Percentiles rank a stretch among this genome's conserved stretches.
Evolutionary conservation across 1,140 invertebrate species (phyloP).

Genomic region (Harlomillsia oculata): DNA sequence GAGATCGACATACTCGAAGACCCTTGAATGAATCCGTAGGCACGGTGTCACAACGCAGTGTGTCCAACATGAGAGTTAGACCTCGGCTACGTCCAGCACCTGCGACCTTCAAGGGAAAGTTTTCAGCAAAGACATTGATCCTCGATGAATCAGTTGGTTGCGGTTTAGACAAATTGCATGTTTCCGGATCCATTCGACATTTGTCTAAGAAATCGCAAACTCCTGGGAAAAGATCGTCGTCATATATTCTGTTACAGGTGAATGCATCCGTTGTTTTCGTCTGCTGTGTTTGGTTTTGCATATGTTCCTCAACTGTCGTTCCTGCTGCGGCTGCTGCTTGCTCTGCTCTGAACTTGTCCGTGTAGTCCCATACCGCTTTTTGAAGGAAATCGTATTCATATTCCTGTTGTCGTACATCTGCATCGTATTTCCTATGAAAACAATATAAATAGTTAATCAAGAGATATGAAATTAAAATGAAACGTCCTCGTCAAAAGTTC

Average conservation of each 20-base stretch:
- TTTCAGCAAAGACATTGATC: conserved; percentile 1
- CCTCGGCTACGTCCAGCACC: conserved; percentile 34
- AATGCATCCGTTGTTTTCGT: conserved; percentile 13
- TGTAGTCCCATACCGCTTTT: conserved; percentile 34
- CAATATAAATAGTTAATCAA: too few relatives aligned
- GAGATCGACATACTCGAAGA: conserved; percentile 15
- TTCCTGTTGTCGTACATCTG: conserved; percentile 28
- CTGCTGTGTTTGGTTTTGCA: not conserved
- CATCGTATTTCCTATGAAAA: conserved; percentile 28
- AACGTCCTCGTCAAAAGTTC: too few relatives aligned
- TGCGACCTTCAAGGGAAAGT: conserved; percentile 27
- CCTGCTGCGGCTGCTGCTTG: not conserved
- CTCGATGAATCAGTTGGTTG: not conserved
- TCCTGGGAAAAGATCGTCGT: conserved; percentile 30
- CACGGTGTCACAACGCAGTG: conserved; percentile 24
- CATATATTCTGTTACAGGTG: conserved; percentile 19
- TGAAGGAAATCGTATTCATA: conserved; percentile 31
- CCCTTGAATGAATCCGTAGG: conserved; percentile 34
- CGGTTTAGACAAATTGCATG: conserved; percentile 15
- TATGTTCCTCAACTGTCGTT: too few relatives aligned
- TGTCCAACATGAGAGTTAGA: conserved; percentile 31
- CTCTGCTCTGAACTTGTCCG: conserved; percentile 12
- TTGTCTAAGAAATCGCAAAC: conserved; percentile 19
- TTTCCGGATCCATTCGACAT: conserved; percentile 25
- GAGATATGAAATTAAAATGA: too few relatives aligned